A percentile compares a stretch with the other conserved stretches of the same genome.
Conservation (phyloP, 1,140 invertebrate species). For the Drosophila mauritiana region DNA sequence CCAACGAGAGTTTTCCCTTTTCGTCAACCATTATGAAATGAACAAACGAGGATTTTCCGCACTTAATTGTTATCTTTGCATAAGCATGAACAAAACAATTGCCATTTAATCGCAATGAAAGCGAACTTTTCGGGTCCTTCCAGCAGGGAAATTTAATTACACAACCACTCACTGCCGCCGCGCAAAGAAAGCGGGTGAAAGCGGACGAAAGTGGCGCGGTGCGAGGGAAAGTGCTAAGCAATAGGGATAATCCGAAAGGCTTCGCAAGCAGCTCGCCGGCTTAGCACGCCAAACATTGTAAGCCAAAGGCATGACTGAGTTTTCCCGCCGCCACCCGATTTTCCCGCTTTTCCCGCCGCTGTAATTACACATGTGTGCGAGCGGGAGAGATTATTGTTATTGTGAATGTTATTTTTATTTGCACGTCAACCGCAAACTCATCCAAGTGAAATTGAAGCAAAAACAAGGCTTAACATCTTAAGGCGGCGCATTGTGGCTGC, state of each 20-base stretch:
- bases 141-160: conserved; percentile 54
- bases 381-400: conserved; percentile 46
- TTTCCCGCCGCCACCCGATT: neutral
- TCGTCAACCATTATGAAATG: conserved; percentile 15
- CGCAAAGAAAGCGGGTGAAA: neutral
- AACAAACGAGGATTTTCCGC: conserved; percentile 44
- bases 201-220: too few species aligned
- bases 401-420: conserved; percentile 75
- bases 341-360: neutral
- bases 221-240: conserved; percentile 31
- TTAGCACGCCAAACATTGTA: conserved; percentile 45
- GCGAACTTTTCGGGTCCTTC: conserved; percentile 40
- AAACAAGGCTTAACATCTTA: conserved; percentile 76
- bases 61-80: conserved; percentile 47
- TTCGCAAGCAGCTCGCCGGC: conserved; percentile 30
- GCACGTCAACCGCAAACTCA: conserved; percentile 56
- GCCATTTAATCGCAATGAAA: conserved; percentile 60
- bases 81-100: conserved; percentile 52
- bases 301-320: conserved; percentile 41
- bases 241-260: conserved; percentile 45
- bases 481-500: conserved; percentile 54
- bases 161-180: conserved; percentile 23
- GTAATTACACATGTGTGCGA: conserved; percentile 40
- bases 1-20: neutral
- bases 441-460: conserved; percentile 69